These are phyloP conservation scores for Parnassius glacialis DNA, from an alignment of 2,888 invertebrate genomes.

Conservation along the genomic window DNA sequence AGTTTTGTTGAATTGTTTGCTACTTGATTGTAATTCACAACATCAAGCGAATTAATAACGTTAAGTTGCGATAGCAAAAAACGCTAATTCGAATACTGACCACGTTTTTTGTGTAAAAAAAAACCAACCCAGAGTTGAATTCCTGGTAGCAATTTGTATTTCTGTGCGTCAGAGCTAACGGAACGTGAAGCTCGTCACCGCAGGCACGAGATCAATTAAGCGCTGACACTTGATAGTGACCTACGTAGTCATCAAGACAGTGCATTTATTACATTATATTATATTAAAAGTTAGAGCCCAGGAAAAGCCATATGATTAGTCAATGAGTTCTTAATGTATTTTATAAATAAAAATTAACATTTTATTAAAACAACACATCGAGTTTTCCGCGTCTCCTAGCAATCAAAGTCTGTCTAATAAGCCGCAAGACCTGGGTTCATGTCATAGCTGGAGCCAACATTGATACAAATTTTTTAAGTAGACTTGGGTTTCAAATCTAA, in stretches of 20 bases:
- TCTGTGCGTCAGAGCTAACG: constrained; percentile 45
- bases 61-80: constrained; percentile 8
- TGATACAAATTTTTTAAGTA: no score
- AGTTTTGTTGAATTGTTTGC: background rate
- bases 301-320: no score
- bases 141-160: constrained; percentile 43
- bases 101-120: constrained; percentile 16
- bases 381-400: no score
- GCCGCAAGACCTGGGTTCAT: no score
- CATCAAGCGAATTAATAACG: constrained; percentile 11
- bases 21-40: background rate
- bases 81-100: constrained; percentile 5
- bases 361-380: no score
- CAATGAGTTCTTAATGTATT: no score
- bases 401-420: no score
- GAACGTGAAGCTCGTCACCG: constrained; percentile 33
- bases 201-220: constrained; percentile 24
- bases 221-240: constrained; percentile 18
- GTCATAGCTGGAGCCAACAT: no score
- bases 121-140: constrained; percentile 39
- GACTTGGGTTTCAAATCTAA: no score
- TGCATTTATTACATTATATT: background rate
- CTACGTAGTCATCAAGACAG: constrained; percentile 2
- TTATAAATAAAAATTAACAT: no score
- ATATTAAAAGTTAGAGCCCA: no score